These are phyloP conservation scores for Tetrao urogallus DNA, from an alignment of 2,113 vertebrate species.

Conservation along the genomic window DNA sequence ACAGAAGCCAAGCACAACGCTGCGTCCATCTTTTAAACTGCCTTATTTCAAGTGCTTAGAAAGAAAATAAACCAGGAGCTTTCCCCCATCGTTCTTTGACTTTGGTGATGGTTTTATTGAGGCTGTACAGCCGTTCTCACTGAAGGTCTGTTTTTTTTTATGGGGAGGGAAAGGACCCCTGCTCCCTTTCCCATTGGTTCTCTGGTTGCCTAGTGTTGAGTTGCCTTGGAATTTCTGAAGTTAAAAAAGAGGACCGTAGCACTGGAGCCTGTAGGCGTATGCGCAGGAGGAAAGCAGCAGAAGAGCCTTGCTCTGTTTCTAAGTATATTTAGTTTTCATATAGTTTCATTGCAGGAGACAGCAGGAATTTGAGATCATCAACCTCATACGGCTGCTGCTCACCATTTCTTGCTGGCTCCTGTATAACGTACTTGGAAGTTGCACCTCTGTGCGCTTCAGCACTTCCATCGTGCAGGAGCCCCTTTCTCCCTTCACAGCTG, in stretches of 20 bases:
- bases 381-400: slow-evolving; percentile 59
- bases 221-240: slow-evolving; percentile 79
- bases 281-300: slow-evolving; percentile 77
- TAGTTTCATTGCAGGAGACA: slow-evolving; percentile 42
- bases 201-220: slow-evolving; percentile 76
- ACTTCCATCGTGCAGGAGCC: neutral
- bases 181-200: slow-evolving; percentile 63
- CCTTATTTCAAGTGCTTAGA: neutral
- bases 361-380: slow-evolving; percentile 72
- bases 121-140: slow-evolving; percentile 3
- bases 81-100: neutral
- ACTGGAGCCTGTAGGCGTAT: slow-evolving; percentile 70
- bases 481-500: slow-evolving; percentile 11
- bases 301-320: slow-evolving; percentile 67
- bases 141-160: slow-evolving; percentile 16
- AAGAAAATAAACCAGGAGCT: neutral
- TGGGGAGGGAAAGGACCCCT: neutral
- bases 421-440: slow-evolving; percentile 45
- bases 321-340: slow-evolving; percentile 74
- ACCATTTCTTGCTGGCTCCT: slow-evolving; percentile 40
- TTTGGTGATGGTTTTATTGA: neutral
- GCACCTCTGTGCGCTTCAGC: neutral
- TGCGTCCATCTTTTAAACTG: neutral
- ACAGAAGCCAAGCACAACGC: neutral
- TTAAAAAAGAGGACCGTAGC: slow-evolving; percentile 54